Evolutionary conservation across 1,140 invertebrate genomes (phyloP), one percentile per base, ranked within the genome.

Genomic region (Piezodorus guildinii): DNA sequence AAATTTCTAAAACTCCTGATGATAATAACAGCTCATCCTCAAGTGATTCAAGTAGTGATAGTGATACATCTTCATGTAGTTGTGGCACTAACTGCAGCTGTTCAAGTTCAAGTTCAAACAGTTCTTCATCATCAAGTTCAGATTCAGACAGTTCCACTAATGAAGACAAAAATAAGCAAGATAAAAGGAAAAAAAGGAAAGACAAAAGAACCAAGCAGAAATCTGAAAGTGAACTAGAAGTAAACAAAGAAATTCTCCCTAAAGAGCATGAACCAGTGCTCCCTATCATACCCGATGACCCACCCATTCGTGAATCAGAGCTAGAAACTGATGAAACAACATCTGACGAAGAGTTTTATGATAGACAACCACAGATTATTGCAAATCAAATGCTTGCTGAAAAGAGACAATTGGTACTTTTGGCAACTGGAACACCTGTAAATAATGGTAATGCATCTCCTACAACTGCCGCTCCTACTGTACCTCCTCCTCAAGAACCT

Each of bases 261-360:
- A 23, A 56, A 19, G 61, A 68, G 65, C 39, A 43, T 59, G 65
- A 65, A 52, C 34, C 59, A 39, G 65, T 66, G 30, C 49, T 39
- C 30, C 54, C 51, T 30, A 25, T 34, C 30, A 66, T 69, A 63
- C 68, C 74, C 66, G 71, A 71, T 30, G 80, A 82, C 68, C 74
- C 75, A 10, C 76, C 77, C 10, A 80, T 88, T 49, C 75, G 77
- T 27, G 90, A 91, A 74, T 87, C 87, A 0, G 90, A 92, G 72
- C 77, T 91, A 14, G 87, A 90, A 65, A 91, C 88, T 0, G 83
- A 85, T 25, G 85, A 91, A 72, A 86, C 87, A 34, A 86, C 87
- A 49, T 89, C 88, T 2, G 89, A 91, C 72, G 88, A 90, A 75
- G 87, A 90, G 68, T 91, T 91, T 74, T 90, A 91, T 72, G 87